Base-by-base conservation (phyloP, 2,113 vertebrate genomes). In the Rutilus rutilus region DNA sequence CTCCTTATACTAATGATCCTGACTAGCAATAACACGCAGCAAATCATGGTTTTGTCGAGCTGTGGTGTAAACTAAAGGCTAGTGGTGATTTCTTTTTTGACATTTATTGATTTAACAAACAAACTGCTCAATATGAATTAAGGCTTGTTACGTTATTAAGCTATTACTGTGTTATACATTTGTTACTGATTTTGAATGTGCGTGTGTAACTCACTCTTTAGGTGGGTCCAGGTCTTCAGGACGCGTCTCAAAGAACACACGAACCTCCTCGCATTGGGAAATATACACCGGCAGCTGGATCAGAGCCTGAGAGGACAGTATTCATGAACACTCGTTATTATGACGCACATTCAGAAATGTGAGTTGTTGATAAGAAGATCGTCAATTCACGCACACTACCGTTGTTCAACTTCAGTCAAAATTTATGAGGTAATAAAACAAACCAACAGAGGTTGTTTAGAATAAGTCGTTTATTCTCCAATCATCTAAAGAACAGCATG, bases 251-350 rank as follows among this genome's bases (percentile, higher is more conserved):
- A 99, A 99, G 93, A 99, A 99, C 90, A 96, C 95, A 60, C 97
- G 93, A 78, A 99, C 98, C 89, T 99, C 98, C 76, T 99, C 98
- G 0, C 98, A 99, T 91, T 99, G 98, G 60, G 97, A 99, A 90
- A 99, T 99, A 91, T 99, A 98, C 39, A 97, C 97, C 0, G 98
- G 98, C 89, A 99, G 92, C 93, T 97, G 97, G 92, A 98, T 99
- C 90, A 99, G 95, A 82, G 98, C 97, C 98, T 99, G 92, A 79
- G n/a, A 90, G 2, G 87, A 30, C 91, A 27, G 62, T 62, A 3
- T 65, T 23, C 77, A 79, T 2, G 11, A 23, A 42, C 12, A 71
- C 33, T 39, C 0, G 17, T 33, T n/a, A 60, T 67, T 54, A 23
- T 45, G 36, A 88, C 36, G 5, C 1, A 87, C 27, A 52, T 60